Percentiles rank a stretch among this genome's conserved stretches.
phyloP scores from a whole-genome alignment of 2,113 vertebrate genomes.

The Rana temporaria region DNA sequence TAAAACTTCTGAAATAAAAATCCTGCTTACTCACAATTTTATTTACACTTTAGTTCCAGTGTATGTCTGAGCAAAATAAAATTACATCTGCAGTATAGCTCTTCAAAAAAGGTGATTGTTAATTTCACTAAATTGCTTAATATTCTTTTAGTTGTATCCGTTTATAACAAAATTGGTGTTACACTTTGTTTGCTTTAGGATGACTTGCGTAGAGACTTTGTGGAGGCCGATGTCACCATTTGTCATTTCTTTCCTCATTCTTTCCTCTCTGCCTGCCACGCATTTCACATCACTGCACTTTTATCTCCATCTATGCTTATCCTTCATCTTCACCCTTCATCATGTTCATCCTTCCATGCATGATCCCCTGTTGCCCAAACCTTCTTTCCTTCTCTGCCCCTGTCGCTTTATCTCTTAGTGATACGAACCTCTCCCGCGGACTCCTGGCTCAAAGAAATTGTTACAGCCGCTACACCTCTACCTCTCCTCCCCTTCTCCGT shows the following conservation, averaged over 20 bases:
- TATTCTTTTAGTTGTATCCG: too few relatives aligned
- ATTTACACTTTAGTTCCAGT: too few relatives aligned
- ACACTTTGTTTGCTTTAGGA: too few relatives aligned
- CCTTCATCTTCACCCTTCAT: neutral
- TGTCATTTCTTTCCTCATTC: conserved; percentile 24
- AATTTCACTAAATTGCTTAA: too few relatives aligned
- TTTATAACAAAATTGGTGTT: too few relatives aligned
- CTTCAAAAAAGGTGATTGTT: too few relatives aligned
- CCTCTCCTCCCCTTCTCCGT: conserved; percentile 42
- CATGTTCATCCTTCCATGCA: neutral
- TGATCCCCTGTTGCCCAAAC: conserved; percentile 12
- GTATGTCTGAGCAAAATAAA: too few relatives aligned
- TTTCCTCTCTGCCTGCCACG: neutral
- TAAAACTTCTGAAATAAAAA: too few relatives aligned
- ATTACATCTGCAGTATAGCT: too few relatives aligned
- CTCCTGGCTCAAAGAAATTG: conserved; percentile 66
- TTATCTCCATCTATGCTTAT: neutral
- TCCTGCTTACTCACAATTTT: too few relatives aligned
- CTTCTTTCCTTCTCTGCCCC: conserved; percentile 18
- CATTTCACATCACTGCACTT: conserved; percentile 12
- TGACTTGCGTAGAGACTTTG: neutral
- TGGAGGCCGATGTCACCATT: neutral
- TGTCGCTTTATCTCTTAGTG: conserved; percentile 23
- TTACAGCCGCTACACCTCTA: conserved; percentile 68
- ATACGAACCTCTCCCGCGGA: conserved; percentile 52